A percentile compares a stretch with the other conserved stretches of the same genome.
These are phyloP conservation scores for Antidorcas marsupialis DNA, from an alignment of 2,113 vertebrate species.

Conservation along the genomic window DNA sequence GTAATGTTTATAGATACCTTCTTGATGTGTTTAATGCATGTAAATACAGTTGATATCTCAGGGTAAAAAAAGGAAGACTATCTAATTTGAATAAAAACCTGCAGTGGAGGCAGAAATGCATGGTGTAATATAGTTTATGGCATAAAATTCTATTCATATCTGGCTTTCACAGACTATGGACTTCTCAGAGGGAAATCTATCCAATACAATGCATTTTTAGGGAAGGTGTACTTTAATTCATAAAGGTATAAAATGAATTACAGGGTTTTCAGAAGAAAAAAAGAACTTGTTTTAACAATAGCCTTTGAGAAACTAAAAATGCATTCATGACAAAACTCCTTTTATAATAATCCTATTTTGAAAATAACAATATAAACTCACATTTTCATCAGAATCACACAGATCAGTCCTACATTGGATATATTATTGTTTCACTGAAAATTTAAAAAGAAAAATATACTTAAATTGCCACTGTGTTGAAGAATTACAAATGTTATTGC, in stretches of 20 bases:
- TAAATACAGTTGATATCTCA: background rate
- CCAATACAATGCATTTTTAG: slow-evolving; percentile 13
- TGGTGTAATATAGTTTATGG: slow-evolving; percentile 51
- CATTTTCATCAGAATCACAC: slow-evolving; percentile 45
- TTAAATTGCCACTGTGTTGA: background rate
- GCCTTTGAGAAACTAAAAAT: slow-evolving; percentile 17
- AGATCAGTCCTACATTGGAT: background rate
- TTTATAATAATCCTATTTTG: slow-evolving; percentile 26
- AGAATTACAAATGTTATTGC: slow-evolving; percentile 40
- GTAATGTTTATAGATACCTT: background rate
- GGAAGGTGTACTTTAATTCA: slow-evolving; percentile 46
- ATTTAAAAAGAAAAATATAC: slow-evolving; percentile 45
- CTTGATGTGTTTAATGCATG: background rate
- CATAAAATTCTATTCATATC: slow-evolving; percentile 48
- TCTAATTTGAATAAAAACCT: slow-evolving; percentile 15
- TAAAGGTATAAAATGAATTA: slow-evolving; percentile 44
- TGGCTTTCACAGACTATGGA: background rate
- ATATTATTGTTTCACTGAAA: slow-evolving; percentile 7
- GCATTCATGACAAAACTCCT: background rate
- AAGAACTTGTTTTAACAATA: background rate
- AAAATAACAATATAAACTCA: slow-evolving; percentile 28
- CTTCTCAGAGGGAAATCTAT: slow-evolving; percentile 42
- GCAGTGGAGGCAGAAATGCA: slow-evolving; percentile 22
- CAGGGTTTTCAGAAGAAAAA: slow-evolving; percentile 16
- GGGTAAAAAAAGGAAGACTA: background rate